A percentile compares a stretch with the other conserved stretches of the same genome.
These are phyloP conservation scores for Corticium candelabrum DNA, from an alignment of 37 sponge, comb jelly and placozoan species.

Conservation along the genomic window DNA sequence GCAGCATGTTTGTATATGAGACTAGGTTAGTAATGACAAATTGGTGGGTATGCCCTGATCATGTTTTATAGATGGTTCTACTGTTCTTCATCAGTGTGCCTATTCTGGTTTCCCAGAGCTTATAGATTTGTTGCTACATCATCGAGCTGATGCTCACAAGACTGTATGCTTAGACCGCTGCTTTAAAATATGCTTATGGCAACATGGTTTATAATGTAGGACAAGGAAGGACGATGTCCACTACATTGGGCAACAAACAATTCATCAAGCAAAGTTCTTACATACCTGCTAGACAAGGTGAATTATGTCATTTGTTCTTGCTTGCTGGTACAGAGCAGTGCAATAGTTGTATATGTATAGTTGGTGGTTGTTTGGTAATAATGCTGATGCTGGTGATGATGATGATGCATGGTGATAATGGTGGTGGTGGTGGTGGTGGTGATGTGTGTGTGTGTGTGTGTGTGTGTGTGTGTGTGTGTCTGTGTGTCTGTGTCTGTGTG, in stretches of 20 bases:
- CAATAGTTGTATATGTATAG: too few relatives aligned
- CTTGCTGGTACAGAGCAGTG: too few relatives aligned
- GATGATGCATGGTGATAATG: too few relatives aligned
- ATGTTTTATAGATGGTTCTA: slow-evolving; percentile 66
- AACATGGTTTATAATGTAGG: slow-evolving; percentile 17
- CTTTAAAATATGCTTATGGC: neutral
- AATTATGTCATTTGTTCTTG: neutral
- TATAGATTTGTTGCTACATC: slow-evolving; percentile 47
- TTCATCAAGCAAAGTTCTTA: slow-evolving; percentile 21
- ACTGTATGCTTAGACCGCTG: slow-evolving; percentile 14
- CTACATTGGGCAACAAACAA: slow-evolving; percentile 74
- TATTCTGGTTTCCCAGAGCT: slow-evolving; percentile 35
- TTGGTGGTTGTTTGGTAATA: too few relatives aligned
- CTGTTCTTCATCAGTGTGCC: slow-evolving; percentile 59
- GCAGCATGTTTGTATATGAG: too few relatives aligned
- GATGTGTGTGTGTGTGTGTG: neutral
- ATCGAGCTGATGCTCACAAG: slow-evolving; percentile 47
- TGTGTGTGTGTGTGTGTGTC: too few relatives aligned
- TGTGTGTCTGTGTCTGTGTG: too few relatives aligned
- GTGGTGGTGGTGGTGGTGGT: too few relatives aligned
- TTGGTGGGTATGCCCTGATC: too few relatives aligned
- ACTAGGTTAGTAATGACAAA: too few relatives aligned
- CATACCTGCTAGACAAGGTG: slow-evolving; percentile 53
- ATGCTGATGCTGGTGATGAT: too few relatives aligned
- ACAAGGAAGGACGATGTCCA: slow-evolving; percentile 52